A percentile compares a stretch with the other conserved stretches of the same genome.
phyloP scores from a whole-genome alignment of 2,888 invertebrate species.

The Scelioninae gen. 2 region DNA sequence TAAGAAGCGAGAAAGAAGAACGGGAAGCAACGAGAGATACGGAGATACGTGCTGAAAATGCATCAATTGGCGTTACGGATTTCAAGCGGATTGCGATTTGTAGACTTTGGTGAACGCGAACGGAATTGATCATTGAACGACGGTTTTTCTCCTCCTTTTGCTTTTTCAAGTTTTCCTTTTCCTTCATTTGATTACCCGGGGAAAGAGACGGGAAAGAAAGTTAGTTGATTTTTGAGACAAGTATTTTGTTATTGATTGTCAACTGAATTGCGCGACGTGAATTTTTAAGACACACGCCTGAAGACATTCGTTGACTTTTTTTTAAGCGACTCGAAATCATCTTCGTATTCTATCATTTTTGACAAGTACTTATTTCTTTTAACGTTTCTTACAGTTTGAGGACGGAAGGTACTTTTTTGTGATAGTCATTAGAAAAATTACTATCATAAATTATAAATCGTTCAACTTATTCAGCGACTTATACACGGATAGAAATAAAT shows the following conservation, averaged over 20 bases:
- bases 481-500: no score
- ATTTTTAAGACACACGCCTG: no score
- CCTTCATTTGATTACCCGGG: not conserved
- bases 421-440: no score
- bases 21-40: constrained; percentile 9
- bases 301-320: no score
- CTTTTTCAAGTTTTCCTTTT: constrained; percentile 1
- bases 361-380: no score
- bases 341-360: no score
- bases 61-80: constrained; percentile 37
- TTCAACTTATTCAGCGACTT: no score
- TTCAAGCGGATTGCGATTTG: constrained; percentile 40
- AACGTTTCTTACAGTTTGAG: no score
- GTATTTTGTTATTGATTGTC: constrained; percentile 7
- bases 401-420: no score
- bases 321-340: no score
- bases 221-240: constrained; percentile 3
- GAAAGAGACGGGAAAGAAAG: not conserved
- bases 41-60: constrained; percentile 34
- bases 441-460: no score
- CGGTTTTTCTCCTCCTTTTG: not conserved
- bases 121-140: constrained; percentile 40
- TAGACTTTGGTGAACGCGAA: constrained; percentile 34
- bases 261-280: not conserved
- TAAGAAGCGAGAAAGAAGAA: constrained; percentile 34